Conservation (phyloP, 2,888 invertebrate species). For the Spilosoma lubricipeda region DNA sequence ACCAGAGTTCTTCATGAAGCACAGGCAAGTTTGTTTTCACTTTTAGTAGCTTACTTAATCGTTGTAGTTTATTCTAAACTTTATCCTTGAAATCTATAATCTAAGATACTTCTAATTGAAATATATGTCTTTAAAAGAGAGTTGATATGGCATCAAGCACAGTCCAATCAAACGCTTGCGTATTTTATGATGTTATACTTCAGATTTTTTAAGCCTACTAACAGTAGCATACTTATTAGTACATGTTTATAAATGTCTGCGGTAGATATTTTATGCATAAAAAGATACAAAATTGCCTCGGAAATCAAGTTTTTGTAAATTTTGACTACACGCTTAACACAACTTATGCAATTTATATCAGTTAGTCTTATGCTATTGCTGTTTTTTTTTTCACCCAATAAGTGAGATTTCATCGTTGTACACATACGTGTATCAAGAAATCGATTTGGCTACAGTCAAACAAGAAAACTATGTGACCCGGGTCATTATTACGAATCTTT, state of each 20-base stretch:
- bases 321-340: background rate
- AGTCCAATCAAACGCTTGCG: no score
- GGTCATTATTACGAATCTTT: no score
- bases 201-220: background rate
- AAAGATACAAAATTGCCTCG: background rate
- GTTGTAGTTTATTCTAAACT: background rate
- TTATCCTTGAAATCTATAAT: no score
- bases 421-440: no score
- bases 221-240: no score
- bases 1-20: conserved; percentile 95
- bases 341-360: background rate
- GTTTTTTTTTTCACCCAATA: no score
- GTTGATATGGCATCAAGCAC: no score
- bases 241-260: no score
- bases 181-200: background rate
- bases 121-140: background rate
- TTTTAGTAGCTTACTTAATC: background rate
- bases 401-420: no score
- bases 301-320: background rate
- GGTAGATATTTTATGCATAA: background rate
- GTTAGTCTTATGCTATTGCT: no score
- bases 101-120: no score
- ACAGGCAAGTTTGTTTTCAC: conserved; percentile 80
- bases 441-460: background rate
- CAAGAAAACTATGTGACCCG: no score